Evolutionary conservation across 2,888 invertebrate genomes (phyloP), one percentile per base, ranked within the genome.

Genomic region (Orthosia gracilis): DNA sequence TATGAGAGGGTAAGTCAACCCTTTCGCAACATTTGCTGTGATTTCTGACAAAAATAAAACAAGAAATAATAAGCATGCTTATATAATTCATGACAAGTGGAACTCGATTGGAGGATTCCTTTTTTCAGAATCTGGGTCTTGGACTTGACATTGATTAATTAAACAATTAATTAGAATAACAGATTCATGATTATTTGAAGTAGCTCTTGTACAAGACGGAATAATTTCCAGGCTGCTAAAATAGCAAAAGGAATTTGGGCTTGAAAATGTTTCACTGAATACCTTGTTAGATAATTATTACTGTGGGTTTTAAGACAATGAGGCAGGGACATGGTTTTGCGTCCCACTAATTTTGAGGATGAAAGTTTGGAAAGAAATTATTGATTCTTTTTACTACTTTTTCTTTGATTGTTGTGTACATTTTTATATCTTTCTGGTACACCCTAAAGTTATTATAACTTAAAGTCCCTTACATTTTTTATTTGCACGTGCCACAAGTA

Each of bases 81-180:
- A 61, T 40, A 57, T 52, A 57, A 57, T 62, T 55, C 15, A 52
- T 26, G 21, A 2, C 40, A 47, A 62, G 66, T 57, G 18, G 45
- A 47, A 57, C 9, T 23, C 1, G 62, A 76, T 59, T 81, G 26
- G 23, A 54, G 58, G 54, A 75, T 64, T 75, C 18, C n/a, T 54
- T 50, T 54, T 82, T 45, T 17, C 2, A 11, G 52, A 59, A 64
- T 55, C 18, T 45, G 58, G 3, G 17, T 57, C 13, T 81, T 54
- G 26, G 23, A 23, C 31, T 82, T 61, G 59, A 65, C 59, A 76
- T 64, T 65, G 21, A 81, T 64, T 61, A 81, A 75, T 59, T 49
- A 54, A 63, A 74, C 75, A 74, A 74, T 80, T 76, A 75, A 54
- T 76, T 50, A 50, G 40, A 72, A 45, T 45, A 64, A 64, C 65